Base-by-base conservation (phyloP, 2,888 invertebrate species). In the Iselma pallidipennis region DNA sequence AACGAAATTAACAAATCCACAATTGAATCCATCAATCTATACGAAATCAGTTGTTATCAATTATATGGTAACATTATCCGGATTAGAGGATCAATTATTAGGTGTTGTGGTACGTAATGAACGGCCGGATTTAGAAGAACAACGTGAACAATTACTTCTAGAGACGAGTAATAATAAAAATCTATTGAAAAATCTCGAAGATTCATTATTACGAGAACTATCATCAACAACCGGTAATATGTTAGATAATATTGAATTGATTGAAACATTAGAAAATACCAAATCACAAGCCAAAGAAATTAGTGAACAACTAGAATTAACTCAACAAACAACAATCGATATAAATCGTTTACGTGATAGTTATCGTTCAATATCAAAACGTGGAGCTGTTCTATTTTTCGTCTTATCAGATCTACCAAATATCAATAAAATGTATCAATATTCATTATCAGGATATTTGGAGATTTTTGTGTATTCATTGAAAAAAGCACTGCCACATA, bases 361-460 rank as follows among this genome's bases (percentile, higher is more conserved):
- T 0, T 96, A 96, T 82, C 85, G 95, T 26, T 88, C 92, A 0
- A 94, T 91, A 0, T 95, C 96, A 0, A 89, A 88, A 71, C 86
- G 95, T 55, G 96, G 95, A 4, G 95, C 96, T 4, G 91, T 95
- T 53, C 83, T 96, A 53, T 96, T 95, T 82, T 96, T 96, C 78
- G 94, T 95, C 0, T 82, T 96, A 19, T 89, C 94, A 0, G 95
- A 96, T 76, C 93, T 96, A 94, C 90, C 95, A 0, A 86, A 87
- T 0, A 92, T 96, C 2, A 95, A 94, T 80, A 82, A 87, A 33
- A 96, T 96, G 96, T 96, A 96, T 77, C 96, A 96, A 76, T 96
- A 95, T 80, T 95, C 96, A 0, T 82, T 96, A 58, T 87, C 87
- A 1, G 89, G 94, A 0, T 96, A 95, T 74, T 83, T 96, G 26